These are phyloP conservation scores for Balanococcus diminutus DNA, from an alignment of 2,888 invertebrate species.

Conservation along the genomic window DNA sequence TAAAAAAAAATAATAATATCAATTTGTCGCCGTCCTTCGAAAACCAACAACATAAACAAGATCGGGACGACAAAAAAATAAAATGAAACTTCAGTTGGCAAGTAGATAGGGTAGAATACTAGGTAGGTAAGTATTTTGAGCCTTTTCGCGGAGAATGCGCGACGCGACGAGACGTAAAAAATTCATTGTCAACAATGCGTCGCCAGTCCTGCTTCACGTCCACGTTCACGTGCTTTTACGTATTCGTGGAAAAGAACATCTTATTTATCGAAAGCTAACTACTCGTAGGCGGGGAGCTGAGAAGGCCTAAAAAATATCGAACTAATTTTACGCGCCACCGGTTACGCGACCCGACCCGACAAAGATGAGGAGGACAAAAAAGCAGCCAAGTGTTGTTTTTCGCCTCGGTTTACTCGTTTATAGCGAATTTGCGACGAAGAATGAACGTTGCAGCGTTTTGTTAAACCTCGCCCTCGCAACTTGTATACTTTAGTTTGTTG, in stretches of 20 bases:
- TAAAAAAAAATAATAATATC: background rate
- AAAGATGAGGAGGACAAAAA: background rate
- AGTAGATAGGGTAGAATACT: background rate
- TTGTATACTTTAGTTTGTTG: constrained; percentile 12
- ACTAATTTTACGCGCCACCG: constrained; percentile 10
- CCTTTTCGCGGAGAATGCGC: background rate
- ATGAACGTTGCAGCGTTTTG: background rate
- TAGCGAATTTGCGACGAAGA: background rate
- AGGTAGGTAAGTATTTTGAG: background rate
- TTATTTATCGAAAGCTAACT: background rate
- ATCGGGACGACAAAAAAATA: no score
- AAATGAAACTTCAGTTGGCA: no score
- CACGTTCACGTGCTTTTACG: background rate
- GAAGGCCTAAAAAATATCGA: background rate
- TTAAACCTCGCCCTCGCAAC: background rate
- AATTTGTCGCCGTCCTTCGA: background rate
- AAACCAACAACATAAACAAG: background rate
- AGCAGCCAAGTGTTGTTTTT: background rate
- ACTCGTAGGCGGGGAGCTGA: no score
- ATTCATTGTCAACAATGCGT: background rate
- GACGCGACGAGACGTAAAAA: background rate
- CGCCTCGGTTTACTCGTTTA: background rate
- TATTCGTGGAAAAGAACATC: background rate
- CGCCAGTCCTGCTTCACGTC: no score
- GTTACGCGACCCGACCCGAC: background rate